A percentile compares a stretch with the other conserved stretches of the same genome.
Evolutionary conservation across 1,140 invertebrate genomes (phyloP).

Genomic region (Nomia melanderi): DNA sequence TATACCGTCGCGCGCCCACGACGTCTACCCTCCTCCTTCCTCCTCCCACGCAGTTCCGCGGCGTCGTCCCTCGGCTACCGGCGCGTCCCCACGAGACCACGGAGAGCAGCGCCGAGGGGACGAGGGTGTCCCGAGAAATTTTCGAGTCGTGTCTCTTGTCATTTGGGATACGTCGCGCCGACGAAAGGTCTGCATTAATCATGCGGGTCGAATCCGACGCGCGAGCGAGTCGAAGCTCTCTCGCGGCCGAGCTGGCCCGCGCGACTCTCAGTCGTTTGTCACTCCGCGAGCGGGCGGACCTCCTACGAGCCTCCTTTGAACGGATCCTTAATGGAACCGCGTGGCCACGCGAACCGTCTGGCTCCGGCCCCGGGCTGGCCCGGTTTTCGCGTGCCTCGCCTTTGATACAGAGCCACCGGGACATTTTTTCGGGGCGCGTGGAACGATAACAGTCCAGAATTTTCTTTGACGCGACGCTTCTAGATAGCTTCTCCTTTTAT

Average conservation of each 20-base stretch:
- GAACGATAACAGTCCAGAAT: conserved; percentile 3
- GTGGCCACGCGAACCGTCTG: not conserved
- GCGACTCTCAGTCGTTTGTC: conserved; percentile 56
- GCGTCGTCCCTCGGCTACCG: not conserved
- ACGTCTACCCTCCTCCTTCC: not conserved
- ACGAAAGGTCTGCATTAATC: conserved; percentile 63
- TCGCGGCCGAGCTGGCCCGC: conserved; percentile 11
- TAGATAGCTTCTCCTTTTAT: not conserved
- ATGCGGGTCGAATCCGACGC: conserved; percentile 56
- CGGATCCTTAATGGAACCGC: conserved; percentile 19
- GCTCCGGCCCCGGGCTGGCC: not conserved
- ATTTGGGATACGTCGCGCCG: conserved; percentile 56
- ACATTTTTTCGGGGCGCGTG: not conserved
- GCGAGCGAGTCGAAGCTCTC: conserved; percentile 40
- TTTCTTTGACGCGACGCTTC: not conserved
- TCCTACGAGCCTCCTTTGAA: conserved; percentile 30
- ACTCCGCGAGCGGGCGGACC: conserved; percentile 16
- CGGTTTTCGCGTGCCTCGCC: not conserved
- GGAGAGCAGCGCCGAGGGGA: not conserved
- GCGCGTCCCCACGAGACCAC: not conserved
- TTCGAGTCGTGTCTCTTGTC: conserved; percentile 55
- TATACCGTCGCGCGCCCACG: conserved; percentile 64
- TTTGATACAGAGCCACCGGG: not conserved
- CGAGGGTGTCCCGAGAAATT: conserved; percentile 53
- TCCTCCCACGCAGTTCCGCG: not conserved